Conservation (phyloP, 2,888 invertebrate species). For the Lissocephala sabroskyi region DNA sequence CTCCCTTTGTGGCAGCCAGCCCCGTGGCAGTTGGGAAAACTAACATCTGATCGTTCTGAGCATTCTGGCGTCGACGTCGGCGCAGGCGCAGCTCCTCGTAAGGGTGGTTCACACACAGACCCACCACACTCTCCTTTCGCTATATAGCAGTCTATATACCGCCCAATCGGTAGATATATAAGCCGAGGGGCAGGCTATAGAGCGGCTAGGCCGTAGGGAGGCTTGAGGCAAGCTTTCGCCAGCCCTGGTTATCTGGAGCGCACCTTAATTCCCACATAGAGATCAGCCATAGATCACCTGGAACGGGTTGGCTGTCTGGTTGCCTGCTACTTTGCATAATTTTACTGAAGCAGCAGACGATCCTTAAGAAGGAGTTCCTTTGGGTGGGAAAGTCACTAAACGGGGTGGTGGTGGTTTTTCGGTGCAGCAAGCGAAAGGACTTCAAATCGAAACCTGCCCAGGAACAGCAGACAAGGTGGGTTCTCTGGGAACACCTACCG, state of each 20-base stretch:
- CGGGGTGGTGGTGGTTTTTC: too few species aligned
- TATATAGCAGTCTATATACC: slow-evolving; percentile 41
- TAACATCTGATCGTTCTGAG: slow-evolving; percentile 72
- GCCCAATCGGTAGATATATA: slow-evolving; percentile 25
- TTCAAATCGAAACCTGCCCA: too few species aligned
- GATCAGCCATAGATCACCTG: slow-evolving; percentile 39
- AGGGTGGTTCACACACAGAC: slow-evolving; percentile 50
- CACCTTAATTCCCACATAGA: slow-evolving; percentile 41
- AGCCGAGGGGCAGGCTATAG: too few species aligned
- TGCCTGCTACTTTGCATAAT: background rate
- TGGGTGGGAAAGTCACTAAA: too few species aligned
- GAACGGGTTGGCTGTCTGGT: background rate
- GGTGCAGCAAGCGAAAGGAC: too few species aligned
- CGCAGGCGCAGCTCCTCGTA: slow-evolving; percentile 22
- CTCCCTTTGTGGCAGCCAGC: slow-evolving; percentile 12
- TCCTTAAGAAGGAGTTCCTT: too few species aligned
- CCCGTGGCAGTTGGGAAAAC: slow-evolving; percentile 62
- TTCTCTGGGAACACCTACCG: too few species aligned
- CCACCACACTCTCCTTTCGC: slow-evolving; percentile 18
- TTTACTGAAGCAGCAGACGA: background rate
- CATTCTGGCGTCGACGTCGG: slow-evolving; percentile 4
- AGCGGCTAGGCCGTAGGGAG: background rate
- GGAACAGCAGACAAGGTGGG: too few species aligned
- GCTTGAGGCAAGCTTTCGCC: background rate
- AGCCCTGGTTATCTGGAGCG: slow-evolving; percentile 11